These are phyloP conservation scores for Tympanuchus pallidicinctus DNA, from an alignment of 2,113 vertebrate species.

Conservation along the genomic window DNA sequence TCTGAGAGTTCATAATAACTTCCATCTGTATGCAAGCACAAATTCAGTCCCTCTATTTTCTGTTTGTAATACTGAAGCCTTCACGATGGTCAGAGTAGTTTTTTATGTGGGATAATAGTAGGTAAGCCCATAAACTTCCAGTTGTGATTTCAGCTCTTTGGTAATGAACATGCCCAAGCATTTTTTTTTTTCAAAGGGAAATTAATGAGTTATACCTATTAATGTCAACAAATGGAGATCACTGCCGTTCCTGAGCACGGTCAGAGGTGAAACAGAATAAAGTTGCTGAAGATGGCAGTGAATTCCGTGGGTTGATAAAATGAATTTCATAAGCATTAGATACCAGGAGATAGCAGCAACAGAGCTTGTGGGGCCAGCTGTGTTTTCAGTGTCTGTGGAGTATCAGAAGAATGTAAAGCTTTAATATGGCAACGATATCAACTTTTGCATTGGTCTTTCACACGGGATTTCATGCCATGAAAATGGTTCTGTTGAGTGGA, in stretches of 20 bases:
- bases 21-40: constrained; percentile 57
- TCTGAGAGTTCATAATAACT: constrained; percentile 46
- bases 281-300: background rate
- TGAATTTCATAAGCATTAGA: background rate
- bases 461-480: background rate
- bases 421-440: background rate
- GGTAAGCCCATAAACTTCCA: background rate
- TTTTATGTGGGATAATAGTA: background rate
- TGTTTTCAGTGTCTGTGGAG: background rate
- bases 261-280: background rate
- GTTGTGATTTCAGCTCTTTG: background rate
- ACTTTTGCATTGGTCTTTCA: fast-evolving
- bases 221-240: background rate
- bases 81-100: background rate
- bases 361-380: background rate
- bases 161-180: background rate
- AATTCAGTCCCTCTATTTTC: constrained; percentile 31
- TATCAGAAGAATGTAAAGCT: background rate
- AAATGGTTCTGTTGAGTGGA: background rate
- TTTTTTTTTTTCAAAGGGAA: background rate
- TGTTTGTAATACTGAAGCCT: constrained; percentile 16
- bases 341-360: background rate
- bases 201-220: background rate
- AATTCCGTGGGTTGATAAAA: background rate
- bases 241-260: background rate